A percentile compares a stretch with the other conserved stretches of the same genome.
Evolutionary conservation across 2,888 invertebrate species (phyloP).

Genomic region (Eristalinus sepulchralis): DNA sequence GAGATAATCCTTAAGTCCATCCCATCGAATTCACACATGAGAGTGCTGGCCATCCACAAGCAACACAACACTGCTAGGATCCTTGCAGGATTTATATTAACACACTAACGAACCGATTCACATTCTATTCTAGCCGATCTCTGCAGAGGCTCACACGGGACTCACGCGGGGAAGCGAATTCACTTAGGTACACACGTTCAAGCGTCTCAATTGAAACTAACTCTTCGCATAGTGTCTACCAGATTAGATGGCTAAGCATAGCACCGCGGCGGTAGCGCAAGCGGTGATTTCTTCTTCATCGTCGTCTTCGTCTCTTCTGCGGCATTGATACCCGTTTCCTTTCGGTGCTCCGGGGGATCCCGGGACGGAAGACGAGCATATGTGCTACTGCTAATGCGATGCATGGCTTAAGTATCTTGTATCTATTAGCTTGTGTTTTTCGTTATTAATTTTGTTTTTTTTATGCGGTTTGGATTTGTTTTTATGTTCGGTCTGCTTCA

Average conservation of each 20-base stretch:
- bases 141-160: background rate
- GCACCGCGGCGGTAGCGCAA: conserved; percentile 18
- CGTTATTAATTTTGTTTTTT: conserved; percentile 51
- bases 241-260: conserved; percentile 47
- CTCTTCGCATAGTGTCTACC: conserved; percentile 46
- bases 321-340: conserved; percentile 43
- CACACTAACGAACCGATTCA: background rate
- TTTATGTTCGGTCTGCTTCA: conserved; percentile 4
- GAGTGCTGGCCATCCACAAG: background rate
- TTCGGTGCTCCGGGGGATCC: background rate
- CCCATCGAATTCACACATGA: background rate
- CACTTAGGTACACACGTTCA: conserved; percentile 58
- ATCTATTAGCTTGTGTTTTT: conserved; percentile 52
- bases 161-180: background rate
- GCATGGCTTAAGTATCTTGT: conserved; percentile 31
- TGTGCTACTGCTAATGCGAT: conserved; percentile 15
- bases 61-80: background rate
- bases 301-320: conserved; percentile 29
- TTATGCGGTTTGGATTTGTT: background rate
- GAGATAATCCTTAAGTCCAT: background rate
- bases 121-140: conserved; percentile 2
- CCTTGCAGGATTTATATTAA: background rate
- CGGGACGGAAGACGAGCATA: background rate
- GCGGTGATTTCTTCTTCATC: conserved; percentile 39
- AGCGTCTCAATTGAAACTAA: conserved; percentile 60